Evolutionary conservation across 2,113 vertebrate species (phyloP), one percentile per base, ranked within the genome.

Genomic region (Spea multiplicata): DNA sequence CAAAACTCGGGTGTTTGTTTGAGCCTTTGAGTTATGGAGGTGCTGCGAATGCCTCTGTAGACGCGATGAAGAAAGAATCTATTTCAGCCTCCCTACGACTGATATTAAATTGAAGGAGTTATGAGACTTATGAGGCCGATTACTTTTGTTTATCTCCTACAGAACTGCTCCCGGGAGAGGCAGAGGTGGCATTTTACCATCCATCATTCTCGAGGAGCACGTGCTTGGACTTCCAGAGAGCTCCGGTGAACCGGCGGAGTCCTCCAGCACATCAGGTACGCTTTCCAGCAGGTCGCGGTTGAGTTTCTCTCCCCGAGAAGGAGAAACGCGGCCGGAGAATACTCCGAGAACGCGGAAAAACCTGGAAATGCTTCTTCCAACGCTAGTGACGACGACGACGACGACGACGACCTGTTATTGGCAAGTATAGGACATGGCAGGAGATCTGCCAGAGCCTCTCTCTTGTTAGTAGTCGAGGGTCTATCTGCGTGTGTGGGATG

Each of bases 121-220:
- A 52, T 10, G 50, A 52, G 50, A 52, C 50, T 52, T 52, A 10
- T 7, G 50, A 52, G 6, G 9, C 6, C 9, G 9, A 52, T 10
- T 61, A 61, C 44, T 59, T 62, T 10, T 61, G 14, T 50, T 59
- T 62, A 59, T 81, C 80, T 30, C 70, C 30, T 48, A 3, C 66
- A 55, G 75, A 82, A 46, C n/a, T 89, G 79, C 89, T 93, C 71
- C 91, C 91, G 48, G 92, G 90, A 82, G 86, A 91, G 80, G 89
- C 86, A 81, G 90, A 92, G 66, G 71, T 88, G 46, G 65, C 79
- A 66, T 30, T 44, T 5, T 82, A 55, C 9, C 6, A 72, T 16
- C 82, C 85, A 75, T 72, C 84, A 2, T 67, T 80, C 76, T 83
- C 75, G 79, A 84, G 84, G 57, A 80, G 75, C 55, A 3, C 81